These are phyloP conservation scores for Phylloscopus collybita DNA, from an alignment of 2,797 vertebrate species.

Conservation along the genomic window DNA sequence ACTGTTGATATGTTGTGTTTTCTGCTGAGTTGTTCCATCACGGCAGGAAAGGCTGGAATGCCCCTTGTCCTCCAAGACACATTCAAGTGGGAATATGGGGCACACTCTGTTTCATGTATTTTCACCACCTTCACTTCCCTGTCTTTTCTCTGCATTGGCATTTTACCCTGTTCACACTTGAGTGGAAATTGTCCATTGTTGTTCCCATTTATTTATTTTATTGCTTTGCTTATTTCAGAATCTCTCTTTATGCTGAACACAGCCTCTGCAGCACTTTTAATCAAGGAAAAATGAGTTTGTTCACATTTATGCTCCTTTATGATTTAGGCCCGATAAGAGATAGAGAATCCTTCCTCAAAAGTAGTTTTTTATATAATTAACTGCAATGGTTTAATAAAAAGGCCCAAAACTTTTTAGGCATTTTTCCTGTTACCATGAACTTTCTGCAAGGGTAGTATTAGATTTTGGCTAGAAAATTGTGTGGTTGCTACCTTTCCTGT, in stretches of 20 bases:
- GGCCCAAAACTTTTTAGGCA: not conserved
- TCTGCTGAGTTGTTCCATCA: not conserved
- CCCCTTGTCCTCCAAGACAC: not conserved
- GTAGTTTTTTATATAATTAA: not conserved
- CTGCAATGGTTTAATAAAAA: not conserved
- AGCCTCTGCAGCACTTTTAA: not conserved
- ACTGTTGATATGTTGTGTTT: slow-evolving; percentile 1
- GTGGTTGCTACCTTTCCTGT: not conserved
- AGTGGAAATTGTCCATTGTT: not conserved
- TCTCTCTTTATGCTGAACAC: not conserved
- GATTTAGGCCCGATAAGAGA: not conserved
- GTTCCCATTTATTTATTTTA: not conserved
- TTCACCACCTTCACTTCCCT: not conserved
- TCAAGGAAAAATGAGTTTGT: not conserved
- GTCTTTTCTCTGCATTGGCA: not conserved
- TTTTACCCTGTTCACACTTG: not conserved
- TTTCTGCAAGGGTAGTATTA: not conserved
- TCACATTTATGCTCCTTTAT: not conserved
- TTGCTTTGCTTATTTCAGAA: not conserved
- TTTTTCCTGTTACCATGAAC: not conserved
- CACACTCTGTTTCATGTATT: not conserved
- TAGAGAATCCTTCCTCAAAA: not conserved
- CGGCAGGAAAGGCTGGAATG: rapidly evolving
- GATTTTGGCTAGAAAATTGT: not conserved
- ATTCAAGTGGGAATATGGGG: not conserved